Percentiles rank a stretch among this genome's conserved stretches.
phyloP scores from a whole-genome alignment of 2,888 invertebrate genomes.

The Lumbricus terrestris region DNA sequence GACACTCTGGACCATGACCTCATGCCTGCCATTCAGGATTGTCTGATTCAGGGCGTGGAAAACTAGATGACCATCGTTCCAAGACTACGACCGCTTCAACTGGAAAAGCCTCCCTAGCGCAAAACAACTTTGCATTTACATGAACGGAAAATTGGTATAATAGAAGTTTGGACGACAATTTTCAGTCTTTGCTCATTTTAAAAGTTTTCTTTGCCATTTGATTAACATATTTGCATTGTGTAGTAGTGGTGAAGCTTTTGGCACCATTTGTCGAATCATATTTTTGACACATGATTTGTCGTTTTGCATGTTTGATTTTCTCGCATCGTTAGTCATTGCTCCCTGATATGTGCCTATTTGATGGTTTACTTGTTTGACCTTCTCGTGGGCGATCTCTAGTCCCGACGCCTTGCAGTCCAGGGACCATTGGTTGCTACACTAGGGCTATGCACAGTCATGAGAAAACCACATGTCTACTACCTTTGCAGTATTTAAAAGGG shows the following conservation, averaged over 20 bases:
- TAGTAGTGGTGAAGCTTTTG: conserved; percentile 3
- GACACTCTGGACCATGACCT: background rate
- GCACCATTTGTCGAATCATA: background rate
- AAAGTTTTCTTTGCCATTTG: conserved; percentile 12
- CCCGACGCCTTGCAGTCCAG: background rate
- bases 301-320: conserved; percentile 3
- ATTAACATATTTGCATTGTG: background rate
- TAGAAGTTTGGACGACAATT: conserved; percentile 4
- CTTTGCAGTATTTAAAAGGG: background rate
- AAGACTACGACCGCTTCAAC: background rate
- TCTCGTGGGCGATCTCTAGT: background rate
- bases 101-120: background rate
- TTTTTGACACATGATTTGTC: background rate
- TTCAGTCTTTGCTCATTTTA: background rate
- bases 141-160: background rate
- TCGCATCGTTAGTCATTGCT: conserved; percentile 3
- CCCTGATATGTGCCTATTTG: background rate
- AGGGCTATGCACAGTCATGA: background rate
- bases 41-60: background rate
- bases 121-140: background rate
- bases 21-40: background rate
- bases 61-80: background rate
- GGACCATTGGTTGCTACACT: background rate
- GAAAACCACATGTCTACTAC: background rate
- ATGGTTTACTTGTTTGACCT: background rate